Base-by-base conservation (phyloP, 1,140 invertebrate species). In the Lordiphosa mommai region DNA sequence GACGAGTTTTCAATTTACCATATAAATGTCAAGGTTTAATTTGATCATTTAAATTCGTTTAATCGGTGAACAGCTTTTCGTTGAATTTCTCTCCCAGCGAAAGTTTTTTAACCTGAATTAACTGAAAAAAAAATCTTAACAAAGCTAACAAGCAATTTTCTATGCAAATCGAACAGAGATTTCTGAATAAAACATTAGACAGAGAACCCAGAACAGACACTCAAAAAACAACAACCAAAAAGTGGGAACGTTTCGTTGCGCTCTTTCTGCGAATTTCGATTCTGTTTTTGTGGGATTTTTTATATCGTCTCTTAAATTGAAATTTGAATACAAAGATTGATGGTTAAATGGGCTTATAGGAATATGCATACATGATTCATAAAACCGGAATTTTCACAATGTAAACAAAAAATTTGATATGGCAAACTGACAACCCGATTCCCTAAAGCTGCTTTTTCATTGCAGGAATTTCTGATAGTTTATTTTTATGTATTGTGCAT, bases 151-250 rank as follows among this genome's bases (percentile, higher is more conserved):
- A 79, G 58, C 73, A 77, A 77, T 77, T 77, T 79, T 58, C 41
- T 77, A 77, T 77, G 73, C 68, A 77, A 77, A 77, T 77, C 73
- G 59, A 68, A 52, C 33, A 10, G 12, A 46, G 27, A 12, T 23
- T 23, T 23, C 63, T 77, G 73, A 77, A 77, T 77, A 77, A 79
- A 77, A 77, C 58, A 77, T 79, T 56, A 77, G 73, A 29, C 30
- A 49, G 38, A 3, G 38, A 32, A 20, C 27, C 14, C 14, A 41
- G 17, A 38, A 30, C 30, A n/a, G 40, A 49, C 23, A 8, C 12
- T 1, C 10, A n/a, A 50, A n/a, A n/a, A n/a, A n/a, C n/a, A n/a
- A n/a, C n/a, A n/a, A 49, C 7, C 32, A 8, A 14, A 23, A 23
- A 6, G 20, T 23, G 17, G 20, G 16, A 13, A 43, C 33, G 29